Evolutionary conservation across 1,140 invertebrate genomes (phyloP).

Genomic region (Dreissena polymorpha): DNA sequence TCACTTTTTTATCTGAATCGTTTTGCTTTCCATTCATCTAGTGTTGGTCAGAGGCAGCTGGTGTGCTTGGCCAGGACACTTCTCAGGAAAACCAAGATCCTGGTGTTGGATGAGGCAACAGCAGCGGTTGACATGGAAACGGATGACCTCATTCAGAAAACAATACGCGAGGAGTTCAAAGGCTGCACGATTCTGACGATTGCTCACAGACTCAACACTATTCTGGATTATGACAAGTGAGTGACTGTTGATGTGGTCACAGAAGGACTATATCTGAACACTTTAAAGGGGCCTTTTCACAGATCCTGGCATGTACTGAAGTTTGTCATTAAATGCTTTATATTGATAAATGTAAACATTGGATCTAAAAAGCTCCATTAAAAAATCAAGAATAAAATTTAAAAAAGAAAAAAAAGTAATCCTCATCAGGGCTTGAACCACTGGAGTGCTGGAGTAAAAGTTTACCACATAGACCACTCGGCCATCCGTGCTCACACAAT

Average conservation of each 20-base stretch:
- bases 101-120: constrained; percentile 86
- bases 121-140: constrained; percentile 78
- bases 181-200: constrained; percentile 79
- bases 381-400: too few relatives aligned
- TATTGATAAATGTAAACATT: too few relatives aligned
- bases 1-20: neutral
- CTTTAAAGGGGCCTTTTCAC: too few relatives aligned
- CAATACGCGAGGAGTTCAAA: constrained; percentile 74
- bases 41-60: constrained; percentile 82
- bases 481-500: too few relatives aligned
- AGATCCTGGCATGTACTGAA: too few relatives aligned
- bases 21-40: constrained; percentile 62
- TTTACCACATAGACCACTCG: too few relatives aligned
- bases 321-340: too few relatives aligned
- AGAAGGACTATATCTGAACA: too few relatives aligned
- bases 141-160: constrained; percentile 78
- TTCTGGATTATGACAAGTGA: constrained; percentile 78
- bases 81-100: constrained; percentile 84
- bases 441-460: too few relatives aligned
- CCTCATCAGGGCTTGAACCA: too few relatives aligned
- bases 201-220: constrained; percentile 79
- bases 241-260: neutral
- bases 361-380: too few relatives aligned
- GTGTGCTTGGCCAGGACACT: constrained; percentile 81
- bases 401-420: too few relatives aligned